phyloP scores from a whole-genome alignment of 2,113 vertebrate genomes.

The Atherinomorus stipes region DNA sequence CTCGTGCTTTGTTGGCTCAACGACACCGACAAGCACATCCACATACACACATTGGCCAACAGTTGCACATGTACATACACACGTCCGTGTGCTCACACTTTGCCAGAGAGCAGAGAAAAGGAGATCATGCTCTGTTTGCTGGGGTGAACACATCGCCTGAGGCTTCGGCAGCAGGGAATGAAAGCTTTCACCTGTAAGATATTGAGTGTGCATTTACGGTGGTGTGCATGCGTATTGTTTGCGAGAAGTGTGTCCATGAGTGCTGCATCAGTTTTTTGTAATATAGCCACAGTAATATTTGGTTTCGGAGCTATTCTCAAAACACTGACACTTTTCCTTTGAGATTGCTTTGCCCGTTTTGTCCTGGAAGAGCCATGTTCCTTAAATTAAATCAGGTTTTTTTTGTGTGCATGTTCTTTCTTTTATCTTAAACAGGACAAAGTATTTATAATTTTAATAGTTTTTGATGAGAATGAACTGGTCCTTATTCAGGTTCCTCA shows the following conservation, averaged over 20 bases:
- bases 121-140: slow-evolving; percentile 75
- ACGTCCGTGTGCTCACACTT: slow-evolving; percentile 13
- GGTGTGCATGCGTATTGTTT: slow-evolving; percentile 50
- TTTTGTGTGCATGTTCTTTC: not conserved
- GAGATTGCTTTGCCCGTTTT: slow-evolving; percentile 66
- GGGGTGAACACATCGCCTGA: slow-evolving; percentile 74
- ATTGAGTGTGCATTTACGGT: slow-evolving; percentile 66
- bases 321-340: slow-evolving; percentile 61
- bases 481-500: slow-evolving; percentile 46
- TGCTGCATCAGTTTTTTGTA: slow-evolving; percentile 35
- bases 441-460: slow-evolving; percentile 58
- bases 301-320: slow-evolving; percentile 51
- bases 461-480: slow-evolving; percentile 43
- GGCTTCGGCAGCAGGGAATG: slow-evolving; percentile 72
- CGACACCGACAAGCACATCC: slow-evolving; percentile 19
- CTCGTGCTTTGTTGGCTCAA: slow-evolving; percentile 37
- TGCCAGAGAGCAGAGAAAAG: slow-evolving; percentile 43
- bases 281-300: slow-evolving; percentile 59
- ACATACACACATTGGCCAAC: not conserved
- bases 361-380: slow-evolving; percentile 62
- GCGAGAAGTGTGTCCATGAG: slow-evolving; percentile 38
- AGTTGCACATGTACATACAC: slow-evolving; percentile 4
- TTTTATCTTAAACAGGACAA: slow-evolving; percentile 10
- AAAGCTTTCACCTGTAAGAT: slow-evolving; percentile 78
- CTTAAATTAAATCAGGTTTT: slow-evolving; percentile 45